Evolutionary conservation across 1,140 invertebrate genomes (phyloP), one percentile per base, ranked within the genome.

Genomic region (Ceratina japonica): DNA sequence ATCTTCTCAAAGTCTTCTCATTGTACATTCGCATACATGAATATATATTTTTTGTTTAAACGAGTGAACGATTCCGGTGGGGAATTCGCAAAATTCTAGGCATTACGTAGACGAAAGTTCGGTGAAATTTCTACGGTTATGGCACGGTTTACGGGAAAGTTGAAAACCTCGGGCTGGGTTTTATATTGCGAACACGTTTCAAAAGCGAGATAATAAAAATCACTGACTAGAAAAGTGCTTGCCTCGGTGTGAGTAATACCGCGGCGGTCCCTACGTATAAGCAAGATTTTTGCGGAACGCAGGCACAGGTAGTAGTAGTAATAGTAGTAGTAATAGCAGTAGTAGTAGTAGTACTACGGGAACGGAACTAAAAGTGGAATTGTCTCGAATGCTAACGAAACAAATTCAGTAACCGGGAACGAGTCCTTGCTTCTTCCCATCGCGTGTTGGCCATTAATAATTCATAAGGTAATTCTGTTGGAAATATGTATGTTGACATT

Each of bases 191-290:
- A 59, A 76, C 54, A 64, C 54, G 64, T 68, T 59, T 61, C 63
- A 76, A 76, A 69, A 49, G 54, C 20, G 20, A 59, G 27, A 58
- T 52, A 59, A 58, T 69, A 69, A 69, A 69, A 76, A 59, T 69
- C 37, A 56, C 54, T 59, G 22, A 58, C 22, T 27, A 22, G 56
- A 68, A 31, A 51, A 24, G 49, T 24, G 27, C 18, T 59, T 27
- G 54, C 18, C 4, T 16, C 52, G n/a, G 16, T 4, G 2, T 31
- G 54, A 68, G 51, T 54, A 54, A 75, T 65, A 54, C 20, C 18
- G 18, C 51, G 49, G 15, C 12, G 44, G 16, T 20, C 37, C 16
- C 8, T 0, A 59, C 22, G 3, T n/a, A 44, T 56, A 64, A 31
- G 56, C 16, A 24, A 16, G 70, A 37, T 61, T 49, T 62, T 49